These are phyloP conservation scores for Periophthalmus modestus DNA, from an alignment of 2,113 vertebrate species.

Conservation along the genomic window DNA sequence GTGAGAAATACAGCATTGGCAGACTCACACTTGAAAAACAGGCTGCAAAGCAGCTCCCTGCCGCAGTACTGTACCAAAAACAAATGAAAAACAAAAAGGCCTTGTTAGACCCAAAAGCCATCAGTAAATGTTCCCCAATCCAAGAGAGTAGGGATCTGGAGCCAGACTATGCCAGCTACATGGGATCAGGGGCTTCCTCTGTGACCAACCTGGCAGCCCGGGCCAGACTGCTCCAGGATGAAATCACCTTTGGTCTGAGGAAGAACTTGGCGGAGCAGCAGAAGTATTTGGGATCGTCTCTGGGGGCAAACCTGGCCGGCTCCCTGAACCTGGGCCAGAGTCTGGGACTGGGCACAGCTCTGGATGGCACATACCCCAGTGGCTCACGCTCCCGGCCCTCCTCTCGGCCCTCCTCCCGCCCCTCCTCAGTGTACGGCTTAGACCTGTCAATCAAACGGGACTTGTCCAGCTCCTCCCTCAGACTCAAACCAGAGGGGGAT, in stretches of 20 bases:
- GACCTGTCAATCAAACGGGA: conserved; percentile 97
- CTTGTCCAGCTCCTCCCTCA: conserved; percentile 91
- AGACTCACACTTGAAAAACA: conserved; percentile 98
- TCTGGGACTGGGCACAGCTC: conserved; percentile 76
- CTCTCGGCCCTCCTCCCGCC: conserved; percentile 93
- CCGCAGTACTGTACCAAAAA: conserved; percentile 96
- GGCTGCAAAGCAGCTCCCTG: conserved; percentile 95
- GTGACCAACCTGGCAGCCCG: conserved; percentile 88
- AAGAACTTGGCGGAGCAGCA: conserved; percentile 98
- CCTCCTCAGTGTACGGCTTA: conserved; percentile 95
- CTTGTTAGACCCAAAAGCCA: conserved; percentile 88
- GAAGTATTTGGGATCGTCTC: conserved; percentile 87
- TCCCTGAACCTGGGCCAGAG: conserved; percentile 84
- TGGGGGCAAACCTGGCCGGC: conserved; percentile 84
- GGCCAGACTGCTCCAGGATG: conserved; percentile 94
- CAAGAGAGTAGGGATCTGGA: conserved; percentile 95
- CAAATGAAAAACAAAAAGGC: conserved; percentile 96
- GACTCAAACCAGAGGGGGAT: conserved; percentile 91
- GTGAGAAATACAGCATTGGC: conserved; percentile 97
- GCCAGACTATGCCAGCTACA: conserved; percentile 90
- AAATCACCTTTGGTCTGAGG: conserved; percentile 94
- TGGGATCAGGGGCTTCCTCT: conserved; percentile 88
- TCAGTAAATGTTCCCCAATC: conserved; percentile 96
- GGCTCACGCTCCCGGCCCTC: conserved; percentile 92
- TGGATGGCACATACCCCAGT: conserved; percentile 91